Percentiles rank a stretch among this genome's conserved stretches.
Conservation (phyloP, 2,113 vertebrate species). For the Antennarius striatus region DNA sequence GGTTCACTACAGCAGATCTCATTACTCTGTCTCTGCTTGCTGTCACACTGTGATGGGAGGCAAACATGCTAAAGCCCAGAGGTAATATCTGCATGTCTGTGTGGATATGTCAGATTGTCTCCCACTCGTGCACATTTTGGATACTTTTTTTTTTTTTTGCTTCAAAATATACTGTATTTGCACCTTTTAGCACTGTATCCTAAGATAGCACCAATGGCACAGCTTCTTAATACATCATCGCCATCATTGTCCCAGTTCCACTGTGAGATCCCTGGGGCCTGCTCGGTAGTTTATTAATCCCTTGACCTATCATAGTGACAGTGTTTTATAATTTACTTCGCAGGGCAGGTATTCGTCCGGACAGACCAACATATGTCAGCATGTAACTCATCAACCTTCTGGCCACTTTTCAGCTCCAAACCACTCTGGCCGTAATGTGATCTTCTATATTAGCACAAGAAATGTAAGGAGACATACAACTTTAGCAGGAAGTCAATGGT, state of each 20-base stretch:
- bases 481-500: slow-evolving; percentile 26
- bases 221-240: slow-evolving; percentile 12
- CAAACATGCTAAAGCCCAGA: slow-evolving; percentile 61
- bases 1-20: slow-evolving; percentile 66
- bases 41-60: slow-evolving; percentile 65
- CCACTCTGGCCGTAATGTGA: slow-evolving; percentile 40
- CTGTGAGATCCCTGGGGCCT: slow-evolving; percentile 42
- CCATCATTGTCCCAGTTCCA: slow-evolving; percentile 23
- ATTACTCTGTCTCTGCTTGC: slow-evolving; percentile 71
- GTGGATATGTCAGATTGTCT: not conserved
- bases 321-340: slow-evolving; percentile 62
- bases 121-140: not conserved
- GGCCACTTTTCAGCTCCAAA: slow-evolving; percentile 42
- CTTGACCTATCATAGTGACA: slow-evolving; percentile 40
- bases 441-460: slow-evolving; percentile 17
- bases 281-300: slow-evolving; percentile 68
- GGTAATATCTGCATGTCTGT: slow-evolving; percentile 51
- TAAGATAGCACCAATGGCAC: slow-evolving; percentile 1
- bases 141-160: not conserved
- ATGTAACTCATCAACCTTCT: slow-evolving; percentile 42
- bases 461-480: slow-evolving; percentile 11
- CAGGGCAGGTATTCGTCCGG: slow-evolving; percentile 43
- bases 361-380: slow-evolving; percentile 56
- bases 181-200: slow-evolving; percentile 14
- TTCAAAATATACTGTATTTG: not conserved